Evolutionary conservation across 1,140 invertebrate species (phyloP), one percentile per base, ranked within the genome.

Genomic region (Centruroides vittatus): DNA sequence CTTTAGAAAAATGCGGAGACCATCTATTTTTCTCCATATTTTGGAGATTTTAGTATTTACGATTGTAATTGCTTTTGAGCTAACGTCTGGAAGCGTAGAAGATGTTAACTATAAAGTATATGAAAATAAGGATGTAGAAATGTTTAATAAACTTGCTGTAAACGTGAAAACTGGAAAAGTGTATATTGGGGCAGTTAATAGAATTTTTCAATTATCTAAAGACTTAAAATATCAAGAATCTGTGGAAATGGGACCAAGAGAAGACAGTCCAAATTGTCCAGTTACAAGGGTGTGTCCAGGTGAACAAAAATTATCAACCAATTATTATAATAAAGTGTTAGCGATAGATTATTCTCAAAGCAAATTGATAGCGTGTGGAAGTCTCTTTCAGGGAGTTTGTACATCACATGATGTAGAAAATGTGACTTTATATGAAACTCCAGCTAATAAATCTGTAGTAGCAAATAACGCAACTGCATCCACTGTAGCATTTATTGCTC

Each of bases 401-500:
- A 84, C 85, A 3, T 89, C 94, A 46, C 80, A 89, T 46, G 85
- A 88, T 73, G 75, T 95, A 57, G 83, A 88, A 71, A 93, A 96
- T 77, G 92, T 97, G 64, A 85, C 86, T 35, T 82, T 86, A 70
- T 82, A 84, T 41, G 79, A 83, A 52, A 80, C 84, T 65, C 84
- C 85, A 67, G 83, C 88, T 3, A 83, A 83, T 55, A 88, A 91
- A 72, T 85, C 92, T 3, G 89, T 98, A 4, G 93, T 95, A 7
- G 91, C 95, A 1, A 98, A 97, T 73, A 94, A 95, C 77, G 86
- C 81, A 46, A 89, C 84, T 36, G 88, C 93, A 0, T 95, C 93
- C 0, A 97, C 94, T 6, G 91, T 98, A 35, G 93, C 91, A 36
- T 97, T 98, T 74, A 95, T 98, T 65, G 93, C 92, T 0, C 91